Base-by-base conservation (phyloP, 2,113 vertebrate genomes). In the Atherinomorus stipes region DNA sequence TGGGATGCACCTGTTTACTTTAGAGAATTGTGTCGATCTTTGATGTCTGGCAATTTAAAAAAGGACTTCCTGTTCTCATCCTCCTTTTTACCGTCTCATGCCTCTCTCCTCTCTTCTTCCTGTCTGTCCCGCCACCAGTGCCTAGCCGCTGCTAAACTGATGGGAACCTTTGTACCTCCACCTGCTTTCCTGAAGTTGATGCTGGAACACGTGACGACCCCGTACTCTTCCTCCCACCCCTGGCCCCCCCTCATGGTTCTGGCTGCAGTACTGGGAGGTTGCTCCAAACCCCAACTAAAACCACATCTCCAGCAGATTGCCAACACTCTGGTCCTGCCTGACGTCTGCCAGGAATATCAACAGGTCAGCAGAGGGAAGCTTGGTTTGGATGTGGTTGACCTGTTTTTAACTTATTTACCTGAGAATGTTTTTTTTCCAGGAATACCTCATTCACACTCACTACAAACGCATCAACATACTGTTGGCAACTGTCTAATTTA, bases 151-250 rank as follows among this genome's bases (percentile, higher is more conserved):
- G 96, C 96, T 0, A 93, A 95, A 86, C 86, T 98, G 47, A 75
- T 98, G 7, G 98, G 98, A 19, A 93, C 64, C 0, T 99, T 99
- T 68, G 96, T 99, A 56, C 94, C 75, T 84, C 95, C 97, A 0
- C 95, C 93, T 1, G 96, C 96, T 23, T 96, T 94, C 8, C 89
- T 99, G 88, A 97, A 93, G 84, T 89, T 99, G 76, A 87, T 96
- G 58, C 78, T 95, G 74, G 70, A 94, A 0, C 90, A 93, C 9
- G 89, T 98, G 74, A 89, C 69, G 49, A 89, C 91, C 6, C 91
- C 92, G 1, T 63, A 89, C 1, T 94, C 82, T 23, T 83, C 93
- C 0, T 93, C 96, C 22, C 91, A 90, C 15, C 80, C 95, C 0
- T 94, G 91, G 89, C 61, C 94, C 0, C 85, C 93, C 71, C 86